Evolutionary conservation across 2,797 vertebrate species (phyloP).

Genomic region (Rhynchonycteris naso): DNA sequence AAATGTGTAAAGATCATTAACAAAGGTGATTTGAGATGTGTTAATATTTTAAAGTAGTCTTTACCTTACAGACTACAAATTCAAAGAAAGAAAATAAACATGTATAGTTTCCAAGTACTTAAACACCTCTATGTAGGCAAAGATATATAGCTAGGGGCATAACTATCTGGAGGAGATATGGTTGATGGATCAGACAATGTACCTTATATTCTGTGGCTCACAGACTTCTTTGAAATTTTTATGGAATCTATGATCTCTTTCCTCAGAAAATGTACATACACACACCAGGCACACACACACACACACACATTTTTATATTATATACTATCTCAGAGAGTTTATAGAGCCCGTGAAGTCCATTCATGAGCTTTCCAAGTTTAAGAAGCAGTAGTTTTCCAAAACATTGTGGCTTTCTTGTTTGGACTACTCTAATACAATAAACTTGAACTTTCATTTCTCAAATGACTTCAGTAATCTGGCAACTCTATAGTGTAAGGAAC

Average conservation of each 20-base stretch:
- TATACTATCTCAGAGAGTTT: not conserved
- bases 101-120: not conserved
- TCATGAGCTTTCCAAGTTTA: not conserved
- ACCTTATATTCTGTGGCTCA: conserved; percentile 14
- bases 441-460: not conserved
- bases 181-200: not conserved
- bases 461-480: not conserved
- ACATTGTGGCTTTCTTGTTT: not conserved
- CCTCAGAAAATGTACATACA: not conserved
- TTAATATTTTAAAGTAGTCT: conserved; percentile 28
- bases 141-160: not conserved
- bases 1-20: not conserved
- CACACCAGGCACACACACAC: not conserved
- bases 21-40: not conserved
- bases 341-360: not conserved
- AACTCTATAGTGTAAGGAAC: not conserved
- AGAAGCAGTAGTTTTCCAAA: conserved; percentile 25
- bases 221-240: conserved; percentile 19
- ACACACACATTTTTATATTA: not conserved
- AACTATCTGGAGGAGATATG: not conserved
- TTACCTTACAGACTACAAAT: not conserved
- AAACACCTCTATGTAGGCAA: not conserved
- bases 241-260: not conserved
- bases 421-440: not conserved
- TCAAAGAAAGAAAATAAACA: not conserved